A percentile compares a stretch with the other conserved stretches of the same genome.
Conservation (phyloP, 1,140 invertebrate species). For the Oncopeltus fasciatus region DNA sequence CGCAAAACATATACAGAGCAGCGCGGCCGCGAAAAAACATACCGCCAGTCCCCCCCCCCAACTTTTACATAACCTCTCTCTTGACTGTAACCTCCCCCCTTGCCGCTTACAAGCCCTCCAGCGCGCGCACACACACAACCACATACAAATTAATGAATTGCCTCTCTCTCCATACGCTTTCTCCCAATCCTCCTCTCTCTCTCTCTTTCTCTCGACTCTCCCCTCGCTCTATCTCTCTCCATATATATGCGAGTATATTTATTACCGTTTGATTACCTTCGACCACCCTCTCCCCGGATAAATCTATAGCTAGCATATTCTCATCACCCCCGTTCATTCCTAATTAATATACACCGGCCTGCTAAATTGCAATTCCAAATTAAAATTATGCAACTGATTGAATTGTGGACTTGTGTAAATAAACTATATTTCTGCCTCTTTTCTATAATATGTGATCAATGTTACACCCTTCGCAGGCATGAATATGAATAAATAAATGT, state of each 20-base stretch:
- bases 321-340: background rate
- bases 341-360: background rate
- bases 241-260: background rate
- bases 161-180: no score
- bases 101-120: background rate
- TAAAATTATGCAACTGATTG: conserved; percentile 1
- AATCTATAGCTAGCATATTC: conserved; percentile 1
- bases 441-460: background rate
- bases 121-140: background rate
- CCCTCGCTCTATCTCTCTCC: no score
- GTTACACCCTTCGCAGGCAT: no score
- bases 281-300: no score
- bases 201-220: no score
- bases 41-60: background rate
- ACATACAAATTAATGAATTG: background rate
- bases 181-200: no score
- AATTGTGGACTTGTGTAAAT: background rate
- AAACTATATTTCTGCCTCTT: background rate
- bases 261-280: background rate
- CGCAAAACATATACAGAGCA: background rate
- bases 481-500: no score
- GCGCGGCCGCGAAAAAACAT: background rate
- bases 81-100: background rate
- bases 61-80: background rate
- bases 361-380: conserved; percentile 2